These are phyloP conservation scores for Burhinus bistriatus DNA, from an alignment of 2,113 vertebrate genomes.

Conservation along the genomic window DNA sequence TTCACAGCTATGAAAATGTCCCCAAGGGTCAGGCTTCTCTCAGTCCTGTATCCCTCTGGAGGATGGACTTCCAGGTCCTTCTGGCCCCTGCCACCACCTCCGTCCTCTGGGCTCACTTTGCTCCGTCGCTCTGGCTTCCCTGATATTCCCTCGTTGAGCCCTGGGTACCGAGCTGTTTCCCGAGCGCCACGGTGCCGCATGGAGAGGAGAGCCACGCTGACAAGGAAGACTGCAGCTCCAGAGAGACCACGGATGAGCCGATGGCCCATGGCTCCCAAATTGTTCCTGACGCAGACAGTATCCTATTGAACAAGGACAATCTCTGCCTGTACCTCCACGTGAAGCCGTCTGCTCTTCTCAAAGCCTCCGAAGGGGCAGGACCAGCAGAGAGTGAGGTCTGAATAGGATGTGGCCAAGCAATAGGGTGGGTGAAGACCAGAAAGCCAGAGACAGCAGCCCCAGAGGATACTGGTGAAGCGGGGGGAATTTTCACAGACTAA, in stretches of 20 bases:
- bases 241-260: conserved; percentile 47
- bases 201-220: conserved; percentile 38
- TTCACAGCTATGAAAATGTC: conserved; percentile 89
- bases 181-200: not conserved
- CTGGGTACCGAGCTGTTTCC: not conserved
- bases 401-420: not conserved
- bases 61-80: not conserved
- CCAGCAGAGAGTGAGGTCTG: not conserved
- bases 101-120: not conserved
- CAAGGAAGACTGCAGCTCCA: conserved; percentile 23
- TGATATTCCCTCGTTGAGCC: not conserved
- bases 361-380: not conserved
- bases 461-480: not conserved
- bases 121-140: not conserved
- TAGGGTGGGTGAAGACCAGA: not conserved
- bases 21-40: conserved; percentile 46
- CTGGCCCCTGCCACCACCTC: not conserved
- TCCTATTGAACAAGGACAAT: not conserved
- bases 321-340: not conserved
- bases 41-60: accelerated
- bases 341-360: not conserved
- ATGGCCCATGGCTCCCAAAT: conserved; percentile 1
- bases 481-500: not conserved
- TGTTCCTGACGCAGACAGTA: accelerated
- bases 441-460: not conserved